phyloP scores from a whole-genome alignment of 2,888 invertebrate genomes.

The Entomobrya proxima region DNA sequence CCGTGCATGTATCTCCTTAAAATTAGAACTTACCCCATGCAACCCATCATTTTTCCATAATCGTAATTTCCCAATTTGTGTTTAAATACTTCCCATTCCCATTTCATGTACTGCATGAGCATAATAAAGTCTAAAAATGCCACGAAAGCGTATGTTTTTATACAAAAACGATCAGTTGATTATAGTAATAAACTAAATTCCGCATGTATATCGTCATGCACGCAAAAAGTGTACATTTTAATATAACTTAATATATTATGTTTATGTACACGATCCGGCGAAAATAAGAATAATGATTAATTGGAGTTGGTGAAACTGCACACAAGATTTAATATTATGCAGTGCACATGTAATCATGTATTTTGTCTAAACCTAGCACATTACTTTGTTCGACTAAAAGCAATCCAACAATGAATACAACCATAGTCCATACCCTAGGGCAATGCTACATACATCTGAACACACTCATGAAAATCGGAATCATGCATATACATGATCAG shows the following conservation, averaged over 20 bases:
- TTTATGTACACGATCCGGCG: not conserved
- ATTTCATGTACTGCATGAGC: not conserved
- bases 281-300: conserved; percentile 11
- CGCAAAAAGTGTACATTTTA: not conserved
- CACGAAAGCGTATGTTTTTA: not conserved
- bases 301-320: not conserved
- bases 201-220: not conserved
- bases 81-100: conserved; percentile 8
- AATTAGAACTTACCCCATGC: not conserved
- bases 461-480: too few species aligned
- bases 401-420: not conserved
- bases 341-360: not conserved
- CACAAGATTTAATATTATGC: too few species aligned
- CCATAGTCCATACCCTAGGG: not conserved
- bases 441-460: not conserved
- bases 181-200: conserved; percentile 15
- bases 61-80: conserved; percentile 27
- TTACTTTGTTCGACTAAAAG: not conserved
- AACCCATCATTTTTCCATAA: conserved; percentile 39
- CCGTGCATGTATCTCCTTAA: not conserved
- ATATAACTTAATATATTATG: not conserved
- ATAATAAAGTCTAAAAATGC: not conserved
- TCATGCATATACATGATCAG: too few species aligned
- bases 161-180: conserved; percentile 10
- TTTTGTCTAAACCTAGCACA: not conserved